Evolutionary conservation across 2,888 invertebrate genomes (phyloP), one percentile per base, ranked within the genome.

Genomic region (Graphium colonna): DNA sequence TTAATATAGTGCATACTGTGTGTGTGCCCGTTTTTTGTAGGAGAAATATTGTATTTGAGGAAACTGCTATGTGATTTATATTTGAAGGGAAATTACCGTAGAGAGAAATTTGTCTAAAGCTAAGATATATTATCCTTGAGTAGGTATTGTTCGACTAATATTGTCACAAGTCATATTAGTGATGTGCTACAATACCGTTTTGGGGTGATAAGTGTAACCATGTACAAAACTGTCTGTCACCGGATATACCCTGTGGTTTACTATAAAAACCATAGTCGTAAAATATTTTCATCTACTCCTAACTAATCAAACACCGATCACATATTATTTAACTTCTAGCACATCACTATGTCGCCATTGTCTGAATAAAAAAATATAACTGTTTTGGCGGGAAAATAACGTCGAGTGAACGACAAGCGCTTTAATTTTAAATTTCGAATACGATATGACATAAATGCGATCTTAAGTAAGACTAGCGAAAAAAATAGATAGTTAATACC

Each of bases 381-480:
- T 26, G 26, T 36, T 12, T 36, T 36, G 36, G 36, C 36, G 36
- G 36, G 13, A 12, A 36, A 13, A 36, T 36, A 36, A 36, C 36
- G n/a, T 12, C 36, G 36, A 36, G 13, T 21, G 5, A 21, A 5
- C 21, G 21, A 21, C 21, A 21, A 21, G 13, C n/a, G 16, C 18
- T 41, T 40, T 40, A 15, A 26, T 43, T 13, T 28, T 36, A 33
- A 38, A 47, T 15, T 47, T 46, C 8, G 17, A 40, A 49, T n/a
- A 13, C 17, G 31, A 41, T 49, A 41, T 40, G 40, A 41, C 41
- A 48, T 43, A 52, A 52, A 53, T 53, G 48, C 48, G 48, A 53
- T 43, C 36, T 18, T 28, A 13, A 39, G 12, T 21, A 21, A 39
- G 53, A 48, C 53, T 53, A 54, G 49, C 21, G 21, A 36, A 45